Evolutionary conservation across 2,113 vertebrate genomes (phyloP).

Genomic region (Scomber colias): DNA sequence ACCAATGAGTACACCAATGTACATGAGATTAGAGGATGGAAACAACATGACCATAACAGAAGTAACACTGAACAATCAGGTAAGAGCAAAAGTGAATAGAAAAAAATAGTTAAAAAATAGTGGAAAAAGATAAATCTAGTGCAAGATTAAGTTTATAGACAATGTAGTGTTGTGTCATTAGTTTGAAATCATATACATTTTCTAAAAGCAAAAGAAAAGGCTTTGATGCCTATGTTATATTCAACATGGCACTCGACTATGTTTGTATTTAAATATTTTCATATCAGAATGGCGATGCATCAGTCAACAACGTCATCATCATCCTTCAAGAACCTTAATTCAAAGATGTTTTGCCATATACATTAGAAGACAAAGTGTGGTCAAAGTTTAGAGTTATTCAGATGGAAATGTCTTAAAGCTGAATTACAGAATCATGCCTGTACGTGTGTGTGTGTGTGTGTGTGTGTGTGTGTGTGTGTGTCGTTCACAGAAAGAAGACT

Average conservation of each 20-base stretch:
- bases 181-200: no score
- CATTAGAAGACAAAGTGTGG: not conserved
- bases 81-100: conserved; percentile 29
- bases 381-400: not conserved
- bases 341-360: not conserved
- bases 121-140: no score
- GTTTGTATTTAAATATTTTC: no score
- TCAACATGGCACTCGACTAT: no score
- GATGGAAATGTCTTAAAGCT: not conserved
- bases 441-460: no score
- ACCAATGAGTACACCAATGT: not conserved
- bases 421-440: not conserved
- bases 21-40: accelerated
- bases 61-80: conserved; percentile 16
- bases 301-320: not conserved
- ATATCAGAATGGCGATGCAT: not conserved
- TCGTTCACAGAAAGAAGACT: conserved; percentile 31
- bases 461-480: no score
- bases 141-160: no score
- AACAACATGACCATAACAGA: not conserved
- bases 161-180: no score
- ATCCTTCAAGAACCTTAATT: not conserved
- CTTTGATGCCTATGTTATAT: no score
- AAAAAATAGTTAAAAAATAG: no score
- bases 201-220: no score